Base-by-base conservation (phyloP, 2,888 invertebrate species). In the Rhimphoctona megacephalus region DNA sequence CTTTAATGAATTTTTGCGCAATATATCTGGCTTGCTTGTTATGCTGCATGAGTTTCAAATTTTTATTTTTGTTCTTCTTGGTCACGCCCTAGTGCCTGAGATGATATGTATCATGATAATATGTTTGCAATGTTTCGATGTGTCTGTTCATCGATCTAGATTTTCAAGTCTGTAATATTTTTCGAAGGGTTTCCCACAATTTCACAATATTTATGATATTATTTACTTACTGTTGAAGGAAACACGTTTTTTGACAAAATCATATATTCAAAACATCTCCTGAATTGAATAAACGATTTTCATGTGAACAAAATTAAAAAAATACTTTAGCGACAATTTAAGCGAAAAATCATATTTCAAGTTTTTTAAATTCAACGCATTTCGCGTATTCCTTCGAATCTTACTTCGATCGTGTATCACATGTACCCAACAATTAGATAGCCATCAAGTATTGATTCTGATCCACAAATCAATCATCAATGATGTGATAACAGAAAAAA, bases 131-230 rank as follows among this genome's bases (percentile, higher is more conserved):
- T 36, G 46, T 25, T 30, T 52, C 8, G 39, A 36, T 33, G 33
- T 57, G 82, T 70, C 54, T 70, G 72, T 46, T 69, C 52, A 69
- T 33, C 79, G 43, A 70, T 83, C 85, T 80, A 80, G 82, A 83
- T 76, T 81, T 67, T 33, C 57, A 54, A 78, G 61, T 76, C 79
- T 66, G 70, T 19, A 70, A 66, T 64, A 49, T 70, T 43, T 49
- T 39, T 39, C 17, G 9, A 17, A 33, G 5, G 19, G 49, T 49
- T 64, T 46, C 2, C 49, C 8, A 19, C 19, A 22, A 73, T 22
- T 54, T 6, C 33, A 33, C 52, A 22, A 36, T 17, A n/a, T 49
- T 22, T 14, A 25, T 61, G 61, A 64, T 36, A 39, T 39, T 39
- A 7, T 7, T 39, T 39, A 8, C n/a, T n/a, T n/a, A 39, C 36